Conservation (phyloP, 92 coral and sea anemone species). For the Plumapathes pennacea region DNA sequence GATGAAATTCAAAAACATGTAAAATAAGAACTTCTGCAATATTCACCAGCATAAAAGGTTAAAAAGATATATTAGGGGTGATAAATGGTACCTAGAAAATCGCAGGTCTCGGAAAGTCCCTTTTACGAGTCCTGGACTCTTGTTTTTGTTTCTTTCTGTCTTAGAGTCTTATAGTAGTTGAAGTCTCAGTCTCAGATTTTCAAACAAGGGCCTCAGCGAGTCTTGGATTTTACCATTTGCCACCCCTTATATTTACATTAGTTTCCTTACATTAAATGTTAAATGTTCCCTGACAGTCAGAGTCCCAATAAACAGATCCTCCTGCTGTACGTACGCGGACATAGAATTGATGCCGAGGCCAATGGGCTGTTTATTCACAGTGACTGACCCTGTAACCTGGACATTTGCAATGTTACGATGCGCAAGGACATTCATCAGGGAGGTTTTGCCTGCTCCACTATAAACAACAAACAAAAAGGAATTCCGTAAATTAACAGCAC, state of each 20-base stretch:
- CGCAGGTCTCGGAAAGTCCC: no score
- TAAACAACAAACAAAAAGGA: not conserved
- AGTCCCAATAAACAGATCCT: slow-evolving; percentile 82
- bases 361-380: slow-evolving; percentile 54
- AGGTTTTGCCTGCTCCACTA: slow-evolving; percentile 89
- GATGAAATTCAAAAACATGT: no score
- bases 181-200: no score
- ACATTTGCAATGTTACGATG: slow-evolving; percentile 80
- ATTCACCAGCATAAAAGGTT: no score
- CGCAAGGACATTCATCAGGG: slow-evolving; percentile 82
- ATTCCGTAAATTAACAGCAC: not conserved
- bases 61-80: no score
- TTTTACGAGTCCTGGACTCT: no score
- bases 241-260: not conserved
- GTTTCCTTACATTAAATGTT: slow-evolving; percentile 51
- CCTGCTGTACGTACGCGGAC: slow-evolving; percentile 88
- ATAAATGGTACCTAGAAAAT: no score
- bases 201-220: no score
- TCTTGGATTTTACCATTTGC: no score
- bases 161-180: not conserved
- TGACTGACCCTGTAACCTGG: slow-evolving; percentile 71
- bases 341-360: slow-evolving; percentile 69
- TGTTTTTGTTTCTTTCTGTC: not conserved
- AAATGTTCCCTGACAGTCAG: slow-evolving; percentile 86
- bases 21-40: no score